These are phyloP conservation scores for Volucella bombylans DNA, from an alignment of 2,888 invertebrate genomes.

Conservation along the genomic window DNA sequence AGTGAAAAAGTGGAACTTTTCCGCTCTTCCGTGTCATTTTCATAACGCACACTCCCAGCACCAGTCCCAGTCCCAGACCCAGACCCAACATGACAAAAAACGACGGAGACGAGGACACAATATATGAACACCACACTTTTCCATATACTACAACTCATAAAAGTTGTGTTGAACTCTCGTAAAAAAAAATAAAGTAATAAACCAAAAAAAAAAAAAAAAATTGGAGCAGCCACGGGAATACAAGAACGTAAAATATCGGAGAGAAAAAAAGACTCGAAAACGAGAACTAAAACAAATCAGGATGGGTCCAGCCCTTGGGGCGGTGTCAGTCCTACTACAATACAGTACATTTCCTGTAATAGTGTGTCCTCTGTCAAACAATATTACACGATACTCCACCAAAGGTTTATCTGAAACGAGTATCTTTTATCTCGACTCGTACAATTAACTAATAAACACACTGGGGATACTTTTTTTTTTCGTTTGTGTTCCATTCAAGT, in stretches of 20 bases:
- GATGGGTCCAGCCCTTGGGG: slow-evolving; percentile 61
- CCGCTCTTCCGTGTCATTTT: slow-evolving; percentile 26
- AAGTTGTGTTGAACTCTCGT: slow-evolving; percentile 74
- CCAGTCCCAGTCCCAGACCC: too few relatives aligned
- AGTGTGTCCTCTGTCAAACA: slow-evolving; percentile 60
- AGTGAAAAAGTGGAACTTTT: slow-evolving; percentile 56
- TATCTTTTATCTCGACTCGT: slow-evolving; percentile 55
- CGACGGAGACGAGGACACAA: not conserved
- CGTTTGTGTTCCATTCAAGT: not conserved
- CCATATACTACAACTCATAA: slow-evolving; percentile 66
- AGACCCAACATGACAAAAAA: too few relatives aligned
- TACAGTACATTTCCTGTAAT: slow-evolving; percentile 70
- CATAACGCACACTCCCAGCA: slow-evolving; percentile 11
- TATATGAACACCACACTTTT: slow-evolving; percentile 57
- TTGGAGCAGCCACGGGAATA: slow-evolving; percentile 20
- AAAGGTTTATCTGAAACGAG: slow-evolving; percentile 18
- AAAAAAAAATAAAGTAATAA: slow-evolving; percentile 67
- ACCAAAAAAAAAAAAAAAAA: slow-evolving; percentile 68
- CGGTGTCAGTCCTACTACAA: slow-evolving; percentile 66
- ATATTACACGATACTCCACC: slow-evolving; percentile 1
- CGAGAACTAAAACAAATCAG: slow-evolving; percentile 23
- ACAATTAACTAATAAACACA: slow-evolving; percentile 63
- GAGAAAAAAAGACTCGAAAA: not conserved
- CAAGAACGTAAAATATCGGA: slow-evolving; percentile 9
- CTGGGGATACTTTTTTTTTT: slow-evolving; percentile 5